Conservation (phyloP, 2,113 vertebrate species). For the Oreochromis aureus region DNA sequence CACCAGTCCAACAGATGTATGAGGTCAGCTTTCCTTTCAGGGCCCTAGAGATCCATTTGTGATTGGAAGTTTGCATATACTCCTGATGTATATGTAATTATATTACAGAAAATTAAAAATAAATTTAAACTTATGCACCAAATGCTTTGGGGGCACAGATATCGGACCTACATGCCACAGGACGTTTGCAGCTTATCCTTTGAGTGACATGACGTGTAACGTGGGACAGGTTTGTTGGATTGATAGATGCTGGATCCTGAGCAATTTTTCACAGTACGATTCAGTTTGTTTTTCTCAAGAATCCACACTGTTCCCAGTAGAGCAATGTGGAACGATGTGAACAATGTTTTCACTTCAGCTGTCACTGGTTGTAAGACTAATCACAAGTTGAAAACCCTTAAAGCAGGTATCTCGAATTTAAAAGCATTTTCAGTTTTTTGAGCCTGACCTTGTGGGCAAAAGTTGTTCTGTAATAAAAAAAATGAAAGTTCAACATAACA, state of each 20-base stretch:
- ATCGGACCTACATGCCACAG: neutral
- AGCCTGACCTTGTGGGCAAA: neutral
- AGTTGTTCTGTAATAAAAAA: neutral
- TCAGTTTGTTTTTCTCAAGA: neutral
- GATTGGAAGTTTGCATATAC: neutral
- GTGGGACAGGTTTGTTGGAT: neutral
- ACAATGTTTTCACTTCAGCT: neutral
- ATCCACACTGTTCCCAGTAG: neutral
- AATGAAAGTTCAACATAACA: neutral
- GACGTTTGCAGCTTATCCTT: neutral
- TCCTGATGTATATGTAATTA: neutral
- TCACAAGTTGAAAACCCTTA: neutral
- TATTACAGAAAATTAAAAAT: neutral
- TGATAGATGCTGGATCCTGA: neutral
- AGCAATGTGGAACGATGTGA: neutral
- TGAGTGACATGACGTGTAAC: fast-evolving
- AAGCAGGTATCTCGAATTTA: neutral
- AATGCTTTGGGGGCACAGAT: neutral
- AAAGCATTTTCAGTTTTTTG: neutral
- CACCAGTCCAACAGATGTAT: neutral
- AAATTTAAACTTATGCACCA: neutral
- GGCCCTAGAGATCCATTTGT: neutral
- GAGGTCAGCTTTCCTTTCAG: neutral
- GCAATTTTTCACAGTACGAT: neutral
- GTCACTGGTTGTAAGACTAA: neutral